phyloP scores from a whole-genome alignment of 2,113 vertebrate genomes.

The Maccullochella peelii region DNA sequence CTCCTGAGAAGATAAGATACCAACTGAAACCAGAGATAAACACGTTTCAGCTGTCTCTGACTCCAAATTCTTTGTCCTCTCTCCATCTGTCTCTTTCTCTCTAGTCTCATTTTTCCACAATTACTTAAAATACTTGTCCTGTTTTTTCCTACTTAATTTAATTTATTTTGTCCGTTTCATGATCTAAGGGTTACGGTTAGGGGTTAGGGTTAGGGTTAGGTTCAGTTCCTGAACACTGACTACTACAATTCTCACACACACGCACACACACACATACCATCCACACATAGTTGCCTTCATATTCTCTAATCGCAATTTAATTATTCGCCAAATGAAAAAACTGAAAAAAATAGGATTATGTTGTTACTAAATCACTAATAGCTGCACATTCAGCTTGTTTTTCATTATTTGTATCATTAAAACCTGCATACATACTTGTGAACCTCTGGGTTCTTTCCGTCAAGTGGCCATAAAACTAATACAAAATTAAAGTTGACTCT shows the following conservation, averaged over 20 bases:
- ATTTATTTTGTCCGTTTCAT: background rate
- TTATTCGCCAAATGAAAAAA: background rate
- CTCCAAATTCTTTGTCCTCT: background rate
- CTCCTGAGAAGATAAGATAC: slow-evolving; percentile 35
- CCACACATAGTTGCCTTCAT: background rate
- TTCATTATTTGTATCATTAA: background rate
- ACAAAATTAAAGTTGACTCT: background rate
- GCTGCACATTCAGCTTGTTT: background rate
- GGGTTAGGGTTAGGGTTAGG: no score
- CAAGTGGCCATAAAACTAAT: background rate
- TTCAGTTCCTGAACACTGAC: background rate
- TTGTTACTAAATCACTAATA: background rate
- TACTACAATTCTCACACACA: background rate
- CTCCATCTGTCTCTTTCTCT: background rate
- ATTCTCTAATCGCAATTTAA: background rate
- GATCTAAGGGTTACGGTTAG: no score
- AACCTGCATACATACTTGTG: background rate
- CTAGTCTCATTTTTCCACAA: background rate
- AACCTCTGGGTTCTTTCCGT: background rate
- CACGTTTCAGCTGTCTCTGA: slow-evolving; percentile 9
- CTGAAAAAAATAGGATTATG: background rate
- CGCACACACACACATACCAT: background rate
- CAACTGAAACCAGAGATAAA: slow-evolving; percentile 24
- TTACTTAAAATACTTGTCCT: slow-evolving; percentile 40
- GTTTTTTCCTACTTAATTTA: background rate